Conservation (phyloP, 2,888 invertebrate species). For the Anagyrus pseudococci region DNA sequence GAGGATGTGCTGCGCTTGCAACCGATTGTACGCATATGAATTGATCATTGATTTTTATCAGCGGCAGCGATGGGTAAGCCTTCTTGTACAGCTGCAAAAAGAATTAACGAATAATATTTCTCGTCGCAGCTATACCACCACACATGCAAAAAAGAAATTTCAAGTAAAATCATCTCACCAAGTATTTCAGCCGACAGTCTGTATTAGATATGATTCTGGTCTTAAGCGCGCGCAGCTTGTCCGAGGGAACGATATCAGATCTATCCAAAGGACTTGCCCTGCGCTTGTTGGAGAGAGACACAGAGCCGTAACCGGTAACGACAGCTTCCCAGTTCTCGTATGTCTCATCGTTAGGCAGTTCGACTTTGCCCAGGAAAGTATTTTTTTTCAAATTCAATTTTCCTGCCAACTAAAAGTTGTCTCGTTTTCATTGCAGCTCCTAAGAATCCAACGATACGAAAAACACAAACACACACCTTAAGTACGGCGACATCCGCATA, state of each 20-base stretch:
- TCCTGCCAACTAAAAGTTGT: not conserved
- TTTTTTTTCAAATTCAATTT: not conserved
- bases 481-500: not conserved
- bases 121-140: too few relatives aligned
- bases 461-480: not conserved
- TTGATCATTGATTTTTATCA: not conserved
- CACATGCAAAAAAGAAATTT: not conserved
- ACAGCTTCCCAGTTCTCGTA: not conserved
- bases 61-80: not conserved
- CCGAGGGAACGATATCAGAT: not conserved
- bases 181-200: not conserved
- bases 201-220: not conserved
- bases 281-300: not conserved
- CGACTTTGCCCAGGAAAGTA: not conserved
- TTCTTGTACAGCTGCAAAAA: not conserved
- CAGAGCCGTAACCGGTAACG: not conserved
- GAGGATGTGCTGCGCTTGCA: not conserved
- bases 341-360: not conserved
- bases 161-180: not conserved
- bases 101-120: not conserved
- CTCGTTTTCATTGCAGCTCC: too few relatives aligned
- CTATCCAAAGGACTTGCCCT: not conserved
- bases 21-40: not conserved
- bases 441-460: too few relatives aligned
- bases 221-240: not conserved